Conservation (phyloP, 2,113 vertebrate genomes). For the Oncorhynchus kisutch region DNA sequence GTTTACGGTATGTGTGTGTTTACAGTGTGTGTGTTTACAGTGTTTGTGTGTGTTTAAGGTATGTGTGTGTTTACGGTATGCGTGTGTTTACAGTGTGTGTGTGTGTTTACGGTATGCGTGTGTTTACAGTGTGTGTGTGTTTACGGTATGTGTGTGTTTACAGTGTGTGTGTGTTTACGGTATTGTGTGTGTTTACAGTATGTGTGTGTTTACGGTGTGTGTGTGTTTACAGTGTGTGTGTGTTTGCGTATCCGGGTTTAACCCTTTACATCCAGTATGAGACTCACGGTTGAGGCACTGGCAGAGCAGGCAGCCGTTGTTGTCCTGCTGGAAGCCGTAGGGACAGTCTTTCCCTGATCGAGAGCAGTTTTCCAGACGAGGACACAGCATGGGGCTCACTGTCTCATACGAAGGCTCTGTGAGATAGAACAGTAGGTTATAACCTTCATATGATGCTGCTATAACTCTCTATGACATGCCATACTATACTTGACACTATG, state of each 20-base stretch:
- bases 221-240: not conserved
- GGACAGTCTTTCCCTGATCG: conserved; percentile 72
- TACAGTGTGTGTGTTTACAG: no score
- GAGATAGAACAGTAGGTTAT: not conserved
- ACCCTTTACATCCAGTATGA: not conserved
- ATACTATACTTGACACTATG: no score
- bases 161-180: no score
- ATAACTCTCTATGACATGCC: no score
- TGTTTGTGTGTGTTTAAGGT: no score
- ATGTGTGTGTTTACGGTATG: not conserved
- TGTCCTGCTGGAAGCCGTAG: conserved; percentile 74
- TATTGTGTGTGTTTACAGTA: not conserved
- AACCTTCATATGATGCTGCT: no score
- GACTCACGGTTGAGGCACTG: conserved; percentile 77
- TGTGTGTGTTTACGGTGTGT: no score
- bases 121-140: no score
- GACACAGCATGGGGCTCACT: conserved; percentile 74
- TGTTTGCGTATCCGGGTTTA: not conserved
- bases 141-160: no score
- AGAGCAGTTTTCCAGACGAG: conserved; percentile 76
- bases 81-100: not conserved
- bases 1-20: no score
- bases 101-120: no score
- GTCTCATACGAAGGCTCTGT: conserved; percentile 80
- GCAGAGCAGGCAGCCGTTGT: conserved; percentile 77